Evolutionary conservation across 2,888 invertebrate species (phyloP), one percentile per base, ranked within the genome.

Genomic region (Lysandra bellargus): DNA sequence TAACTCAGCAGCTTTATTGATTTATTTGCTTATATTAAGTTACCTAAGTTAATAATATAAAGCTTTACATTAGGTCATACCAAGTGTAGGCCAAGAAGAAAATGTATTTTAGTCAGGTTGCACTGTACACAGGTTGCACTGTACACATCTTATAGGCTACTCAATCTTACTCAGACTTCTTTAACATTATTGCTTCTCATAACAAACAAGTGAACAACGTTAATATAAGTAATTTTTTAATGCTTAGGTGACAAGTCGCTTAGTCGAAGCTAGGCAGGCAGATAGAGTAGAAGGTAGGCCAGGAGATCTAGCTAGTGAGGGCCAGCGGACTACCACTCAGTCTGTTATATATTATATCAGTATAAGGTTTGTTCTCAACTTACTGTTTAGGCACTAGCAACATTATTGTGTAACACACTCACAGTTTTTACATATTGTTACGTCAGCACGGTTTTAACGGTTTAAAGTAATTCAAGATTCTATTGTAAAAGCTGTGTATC

Each of bases 201-300:
- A 61, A 69, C n/a, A 5, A 69, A 30, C 69, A 78, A 69, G 40
- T 74, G 61, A 75, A 44, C 40, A 17, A 75, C 40, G 75, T 74
- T 79, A 74, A 78, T 74, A 78, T 81, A 76, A 30, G 76, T 76
- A 73, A 81, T 91, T 93, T 92, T 93, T 92, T 89, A 92, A 93
- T 92, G 89, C 89, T 88, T 94, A 94, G 94, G 94, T 94, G 85
- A 88, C 90, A 93, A 93, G 92, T 93, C 89, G 91, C 91, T 90
- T 91, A 92, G 90, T 91, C 89, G 91, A 92, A 90, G 91, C 93
- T 93, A 93, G 93, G 94, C 94, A 94, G 94, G 93, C 91, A 91
- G 91, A 89, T 92, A 90, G 88, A 88, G 87, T 91, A 91, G 88
- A 89, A 88, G 88, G 86, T 92, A 92, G 92, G 91, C 89, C 88